Evolutionary conservation across 2,113 vertebrate genomes (phyloP).

Genomic region (Oncorhynchus tshawytscha): DNA sequence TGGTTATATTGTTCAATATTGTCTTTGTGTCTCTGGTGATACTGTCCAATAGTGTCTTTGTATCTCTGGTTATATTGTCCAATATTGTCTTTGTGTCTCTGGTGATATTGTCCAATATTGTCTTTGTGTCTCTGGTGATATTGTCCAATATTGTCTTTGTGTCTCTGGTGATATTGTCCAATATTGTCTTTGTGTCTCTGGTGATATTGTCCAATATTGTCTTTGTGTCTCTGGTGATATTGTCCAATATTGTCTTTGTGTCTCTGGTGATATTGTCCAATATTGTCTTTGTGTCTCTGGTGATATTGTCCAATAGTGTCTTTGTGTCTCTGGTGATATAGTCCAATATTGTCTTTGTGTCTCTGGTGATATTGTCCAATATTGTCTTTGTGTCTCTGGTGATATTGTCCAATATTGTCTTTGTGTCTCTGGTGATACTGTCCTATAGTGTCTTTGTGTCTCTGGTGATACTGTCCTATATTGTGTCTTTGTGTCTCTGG

Average conservation of each 20-base stretch:
- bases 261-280: too few species aligned
- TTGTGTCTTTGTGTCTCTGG: too few species aligned
- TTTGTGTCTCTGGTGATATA: background rate
- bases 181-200: constrained; percentile 10
- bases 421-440: too few species aligned
- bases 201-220: background rate
- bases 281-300: constrained; percentile 3
- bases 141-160: constrained; percentile 9
- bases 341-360: too few species aligned
- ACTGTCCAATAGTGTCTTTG: background rate
- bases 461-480: too few species aligned
- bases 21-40: background rate
- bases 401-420: too few species aligned
- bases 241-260: constrained; percentile 12
- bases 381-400: too few species aligned
- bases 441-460: too few species aligned
- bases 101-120: background rate
- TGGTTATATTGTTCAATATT: background rate
- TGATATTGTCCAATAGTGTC: background rate
- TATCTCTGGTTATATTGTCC: background rate
- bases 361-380: too few species aligned
- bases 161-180: too few species aligned
- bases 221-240: background rate
- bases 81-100: constrained; percentile 12
- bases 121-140: background rate